A percentile compares a stretch with the other conserved stretches of the same genome.
phyloP scores from a whole-genome alignment of 2,113 vertebrate species.

The Poicephalus gulielmi region DNA sequence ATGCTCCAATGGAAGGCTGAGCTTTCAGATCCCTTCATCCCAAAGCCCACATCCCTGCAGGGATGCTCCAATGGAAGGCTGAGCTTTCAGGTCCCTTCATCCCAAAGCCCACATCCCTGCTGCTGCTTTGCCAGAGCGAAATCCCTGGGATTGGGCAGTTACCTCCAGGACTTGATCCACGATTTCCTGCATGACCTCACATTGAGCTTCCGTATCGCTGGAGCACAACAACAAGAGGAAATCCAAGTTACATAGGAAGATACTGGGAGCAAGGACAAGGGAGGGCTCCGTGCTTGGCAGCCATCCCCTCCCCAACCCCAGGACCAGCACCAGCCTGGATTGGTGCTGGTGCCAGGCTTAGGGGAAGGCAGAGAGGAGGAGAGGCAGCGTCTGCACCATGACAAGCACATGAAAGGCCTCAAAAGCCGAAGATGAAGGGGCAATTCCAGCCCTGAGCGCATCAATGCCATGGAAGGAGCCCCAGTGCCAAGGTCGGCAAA shows the following conservation, averaged over 20 bases:
- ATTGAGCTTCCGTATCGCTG: slow-evolving; percentile 93
- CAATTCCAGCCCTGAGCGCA: background rate
- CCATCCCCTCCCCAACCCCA: background rate
- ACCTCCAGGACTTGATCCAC: slow-evolving; percentile 98
- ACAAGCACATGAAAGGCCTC: background rate
- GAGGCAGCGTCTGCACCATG: background rate
- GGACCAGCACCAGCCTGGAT: background rate
- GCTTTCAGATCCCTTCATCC: background rate
- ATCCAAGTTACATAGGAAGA: slow-evolving; percentile 16
- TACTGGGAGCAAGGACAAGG: background rate
- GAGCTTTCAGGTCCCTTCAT: background rate
- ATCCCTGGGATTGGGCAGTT: background rate
- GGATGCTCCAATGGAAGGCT: too few species aligned
- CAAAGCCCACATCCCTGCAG: too few species aligned
- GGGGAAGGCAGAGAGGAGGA: background rate
- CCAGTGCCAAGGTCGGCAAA: background rate
- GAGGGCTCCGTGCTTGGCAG: background rate
- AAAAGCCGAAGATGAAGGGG: background rate
- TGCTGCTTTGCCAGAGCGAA: too few species aligned
- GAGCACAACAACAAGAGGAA: background rate
- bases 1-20: background rate
- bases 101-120: background rate
- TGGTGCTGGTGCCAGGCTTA: background rate
- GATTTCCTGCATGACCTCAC: slow-evolving; percentile 98
- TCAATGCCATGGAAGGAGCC: background rate